Evolutionary conservation across 2,113 vertebrate species (phyloP).

Genomic region (Xenotilapia caudafasciata): DNA sequence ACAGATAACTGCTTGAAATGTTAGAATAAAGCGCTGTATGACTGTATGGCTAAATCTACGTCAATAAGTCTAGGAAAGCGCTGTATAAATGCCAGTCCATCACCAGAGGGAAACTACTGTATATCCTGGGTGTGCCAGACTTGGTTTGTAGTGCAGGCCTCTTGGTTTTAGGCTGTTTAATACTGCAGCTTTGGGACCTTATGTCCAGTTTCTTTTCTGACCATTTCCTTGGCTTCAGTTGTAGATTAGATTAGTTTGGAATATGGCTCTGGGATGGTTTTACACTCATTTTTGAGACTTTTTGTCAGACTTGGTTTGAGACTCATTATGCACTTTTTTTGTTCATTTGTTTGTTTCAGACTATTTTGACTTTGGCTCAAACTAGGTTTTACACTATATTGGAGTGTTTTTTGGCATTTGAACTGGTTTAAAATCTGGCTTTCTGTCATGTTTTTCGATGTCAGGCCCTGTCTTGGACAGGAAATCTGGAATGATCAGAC

Average conservation of each 20-base stretch:
- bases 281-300: background rate
- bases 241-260: background rate
- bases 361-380: too few relatives aligned
- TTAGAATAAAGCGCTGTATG: background rate
- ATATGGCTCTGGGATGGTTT: background rate
- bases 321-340: background rate
- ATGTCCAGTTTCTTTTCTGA: background rate
- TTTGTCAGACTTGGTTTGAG: background rate
- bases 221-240: background rate
- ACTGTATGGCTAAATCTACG: background rate
- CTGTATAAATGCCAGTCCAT: background rate
- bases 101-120: background rate
- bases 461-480: background rate
- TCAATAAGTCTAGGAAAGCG: background rate
- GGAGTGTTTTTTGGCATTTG: background rate
- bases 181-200: background rate
- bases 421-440: background rate
- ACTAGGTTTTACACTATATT: too few relatives aligned
- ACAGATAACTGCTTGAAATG: background rate
- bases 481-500: background rate
- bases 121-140: background rate
- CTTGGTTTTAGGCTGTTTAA: background rate
- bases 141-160: background rate
- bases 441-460: background rate
- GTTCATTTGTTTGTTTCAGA: background rate